Conservation (phyloP, 2,113 vertebrate species). For the Charina bottae region DNA sequence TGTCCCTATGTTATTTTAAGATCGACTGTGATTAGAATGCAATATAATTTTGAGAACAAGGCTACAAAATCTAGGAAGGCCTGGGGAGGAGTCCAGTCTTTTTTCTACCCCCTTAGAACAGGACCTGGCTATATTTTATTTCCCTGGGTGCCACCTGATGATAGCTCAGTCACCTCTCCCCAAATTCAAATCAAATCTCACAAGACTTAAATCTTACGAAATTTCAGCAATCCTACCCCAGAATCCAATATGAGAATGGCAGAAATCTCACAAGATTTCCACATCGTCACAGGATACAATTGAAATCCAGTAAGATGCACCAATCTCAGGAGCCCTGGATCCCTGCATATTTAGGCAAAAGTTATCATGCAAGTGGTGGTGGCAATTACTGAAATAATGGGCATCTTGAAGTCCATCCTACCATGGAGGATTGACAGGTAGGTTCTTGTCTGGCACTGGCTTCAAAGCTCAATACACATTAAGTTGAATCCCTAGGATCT, state of each 20-base stretch:
- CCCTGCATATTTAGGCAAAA: not conserved
- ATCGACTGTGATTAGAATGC: not conserved
- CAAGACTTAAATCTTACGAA: not conserved
- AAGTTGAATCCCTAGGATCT: not conserved
- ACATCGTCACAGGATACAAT: too few relatives aligned
- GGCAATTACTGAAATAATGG: not conserved
- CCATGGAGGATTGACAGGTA: not conserved
- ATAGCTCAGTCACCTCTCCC: not conserved
- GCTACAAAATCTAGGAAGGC: not conserved
- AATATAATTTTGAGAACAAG: not conserved
- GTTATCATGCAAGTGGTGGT: not conserved
- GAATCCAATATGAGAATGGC: not conserved
- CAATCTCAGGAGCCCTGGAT: not conserved
- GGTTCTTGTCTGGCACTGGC: not conserved
- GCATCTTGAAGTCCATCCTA: not conserved
- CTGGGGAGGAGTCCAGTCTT: not conserved
- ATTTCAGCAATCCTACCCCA: not conserved
- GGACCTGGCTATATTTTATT: not conserved
- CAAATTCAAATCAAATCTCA: not conserved
- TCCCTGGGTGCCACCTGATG: not conserved
- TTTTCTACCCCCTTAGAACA: not conserved
- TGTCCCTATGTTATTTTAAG: not conserved
- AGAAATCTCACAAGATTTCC: not conserved
- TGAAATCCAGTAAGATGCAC: not conserved
- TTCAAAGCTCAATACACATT: not conserved